phyloP scores from a whole-genome alignment of 2,113 vertebrate genomes.

The Athene cunicularia region DNA sequence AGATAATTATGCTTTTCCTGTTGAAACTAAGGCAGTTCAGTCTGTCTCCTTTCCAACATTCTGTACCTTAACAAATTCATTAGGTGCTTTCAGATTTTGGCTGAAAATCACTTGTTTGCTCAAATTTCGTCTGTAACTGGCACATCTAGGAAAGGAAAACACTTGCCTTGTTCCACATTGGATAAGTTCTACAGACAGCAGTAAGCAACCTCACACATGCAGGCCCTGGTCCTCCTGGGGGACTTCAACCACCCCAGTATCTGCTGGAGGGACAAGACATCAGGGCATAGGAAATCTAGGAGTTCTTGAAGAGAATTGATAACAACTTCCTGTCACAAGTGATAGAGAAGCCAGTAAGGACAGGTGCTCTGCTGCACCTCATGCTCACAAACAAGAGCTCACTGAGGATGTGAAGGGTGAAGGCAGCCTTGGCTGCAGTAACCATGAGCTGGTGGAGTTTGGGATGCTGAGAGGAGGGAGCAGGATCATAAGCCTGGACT shows the following conservation, averaged over 20 bases:
- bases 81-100: neutral
- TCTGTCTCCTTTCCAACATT: neutral
- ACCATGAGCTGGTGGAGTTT: neutral
- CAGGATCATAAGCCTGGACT: neutral
- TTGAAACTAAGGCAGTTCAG: neutral
- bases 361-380: neutral
- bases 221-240: neutral
- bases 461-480: neutral
- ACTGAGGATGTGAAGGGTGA: neutral
- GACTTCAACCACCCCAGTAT: neutral
- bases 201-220: neutral
- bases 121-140: neutral
- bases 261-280: neutral
- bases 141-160: neutral
- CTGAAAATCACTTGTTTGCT: neutral
- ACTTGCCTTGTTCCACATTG: neutral
- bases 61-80: neutral
- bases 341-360: neutral
- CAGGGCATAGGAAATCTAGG: neutral
- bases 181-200: neutral
- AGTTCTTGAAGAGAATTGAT: neutral
- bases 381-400: neutral
- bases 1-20: neutral
- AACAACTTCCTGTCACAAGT: neutral
- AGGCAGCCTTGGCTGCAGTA: neutral